phyloP scores from a whole-genome alignment of 2,113 vertebrate genomes.

The Spermophilus dauricus region DNA sequence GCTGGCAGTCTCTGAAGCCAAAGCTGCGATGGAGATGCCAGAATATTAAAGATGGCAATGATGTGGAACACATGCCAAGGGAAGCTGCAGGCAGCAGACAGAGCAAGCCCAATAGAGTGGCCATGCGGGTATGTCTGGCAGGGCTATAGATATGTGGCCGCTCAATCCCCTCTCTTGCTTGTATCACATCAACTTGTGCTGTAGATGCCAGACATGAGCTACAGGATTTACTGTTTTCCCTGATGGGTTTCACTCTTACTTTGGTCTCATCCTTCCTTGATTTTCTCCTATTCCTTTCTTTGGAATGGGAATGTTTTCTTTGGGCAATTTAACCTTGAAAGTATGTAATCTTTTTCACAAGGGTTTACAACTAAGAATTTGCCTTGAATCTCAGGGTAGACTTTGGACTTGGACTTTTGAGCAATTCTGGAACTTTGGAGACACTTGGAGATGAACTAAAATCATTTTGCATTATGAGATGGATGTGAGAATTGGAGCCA shows the following conservation, averaged over 20 bases:
- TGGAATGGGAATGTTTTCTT: background rate
- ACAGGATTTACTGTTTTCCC: background rate
- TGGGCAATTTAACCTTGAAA: background rate
- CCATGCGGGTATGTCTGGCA: background rate
- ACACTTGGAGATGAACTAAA: background rate
- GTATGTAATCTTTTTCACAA: background rate
- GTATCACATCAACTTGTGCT: background rate
- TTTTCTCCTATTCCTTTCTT: too few relatives aligned
- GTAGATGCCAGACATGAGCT: background rate
- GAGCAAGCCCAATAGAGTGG: background rate
- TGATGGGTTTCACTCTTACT: background rate
- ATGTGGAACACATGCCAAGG: background rate
- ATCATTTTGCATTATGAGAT: background rate
- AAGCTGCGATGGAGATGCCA: background rate
- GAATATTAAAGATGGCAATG: background rate
- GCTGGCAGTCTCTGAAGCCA: background rate
- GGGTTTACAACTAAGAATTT: background rate
- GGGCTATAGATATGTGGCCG: too few relatives aligned
- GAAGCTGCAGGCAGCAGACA: background rate
- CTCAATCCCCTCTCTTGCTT: background rate
- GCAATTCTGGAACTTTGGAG: background rate
- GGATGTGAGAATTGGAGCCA: background rate
- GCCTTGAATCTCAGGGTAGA: background rate
- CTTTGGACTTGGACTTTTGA: background rate
- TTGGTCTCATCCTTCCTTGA: too few relatives aligned